A percentile compares a stretch with the other conserved stretches of the same genome.
Evolutionary conservation across 2,797 vertebrate species (phyloP).

Genomic region (Coregonus ussuriensis): DNA sequence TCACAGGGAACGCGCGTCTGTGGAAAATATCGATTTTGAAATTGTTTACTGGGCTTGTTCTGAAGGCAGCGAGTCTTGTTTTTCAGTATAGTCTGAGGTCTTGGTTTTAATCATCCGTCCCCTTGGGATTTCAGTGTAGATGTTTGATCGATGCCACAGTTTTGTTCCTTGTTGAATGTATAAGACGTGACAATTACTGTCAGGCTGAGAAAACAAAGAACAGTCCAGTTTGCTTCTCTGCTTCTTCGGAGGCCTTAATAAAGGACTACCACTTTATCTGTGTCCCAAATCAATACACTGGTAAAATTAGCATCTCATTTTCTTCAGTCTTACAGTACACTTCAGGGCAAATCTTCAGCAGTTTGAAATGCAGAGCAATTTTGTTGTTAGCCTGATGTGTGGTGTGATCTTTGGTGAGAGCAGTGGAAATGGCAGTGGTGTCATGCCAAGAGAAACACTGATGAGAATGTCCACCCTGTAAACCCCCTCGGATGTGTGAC

Average conservation of each 20-base stretch:
- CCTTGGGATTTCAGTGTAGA: slow-evolving; percentile 13
- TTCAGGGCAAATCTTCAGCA: background rate
- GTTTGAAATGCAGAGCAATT: background rate
- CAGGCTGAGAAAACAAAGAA: background rate
- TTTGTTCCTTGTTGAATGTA: slow-evolving; percentile 22
- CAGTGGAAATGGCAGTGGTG: background rate
- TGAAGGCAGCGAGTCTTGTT: background rate
- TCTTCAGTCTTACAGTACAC: background rate
- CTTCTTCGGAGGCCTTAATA: background rate
- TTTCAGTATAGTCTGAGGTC: slow-evolving; percentile 7
- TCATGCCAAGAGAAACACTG: slow-evolving; percentile 1
- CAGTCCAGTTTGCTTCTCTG: background rate
- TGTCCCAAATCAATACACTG: background rate
- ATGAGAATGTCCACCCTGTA: slow-evolving; percentile 4
- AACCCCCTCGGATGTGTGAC: slow-evolving; percentile 1
- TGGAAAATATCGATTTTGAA: slow-evolving; percentile 21
- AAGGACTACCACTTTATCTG: background rate
- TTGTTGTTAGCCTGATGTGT: background rate
- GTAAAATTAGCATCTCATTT: background rate
- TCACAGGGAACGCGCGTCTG: background rate
- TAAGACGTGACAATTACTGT: slow-evolving; percentile 21
- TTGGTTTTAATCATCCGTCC: slow-evolving; percentile 24
- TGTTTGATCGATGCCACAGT: slow-evolving; percentile 16
- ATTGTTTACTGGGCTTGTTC: slow-evolving; percentile 17
- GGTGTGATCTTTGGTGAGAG: background rate